These are phyloP conservation scores for Mesoligia furuncula DNA, from an alignment of 2,888 invertebrate genomes.

Conservation along the genomic window DNA sequence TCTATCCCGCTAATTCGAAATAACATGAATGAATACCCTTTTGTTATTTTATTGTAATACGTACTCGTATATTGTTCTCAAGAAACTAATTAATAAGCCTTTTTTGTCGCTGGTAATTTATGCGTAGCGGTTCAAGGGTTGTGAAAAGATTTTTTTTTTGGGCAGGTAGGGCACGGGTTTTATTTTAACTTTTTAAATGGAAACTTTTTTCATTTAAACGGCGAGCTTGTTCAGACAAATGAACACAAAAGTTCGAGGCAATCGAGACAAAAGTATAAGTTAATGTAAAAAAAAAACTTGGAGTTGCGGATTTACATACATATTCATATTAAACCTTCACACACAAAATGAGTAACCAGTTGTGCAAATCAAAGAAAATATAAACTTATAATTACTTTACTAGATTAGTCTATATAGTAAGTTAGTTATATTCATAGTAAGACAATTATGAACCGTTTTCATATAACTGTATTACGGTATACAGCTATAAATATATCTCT, in stretches of 20 bases:
- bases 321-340: no score
- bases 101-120: constrained; percentile 55
- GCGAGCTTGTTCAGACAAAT: background rate
- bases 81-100: constrained; percentile 59
- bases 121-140: constrained; percentile 33
- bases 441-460: no score
- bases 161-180: constrained; percentile 8
- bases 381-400: no score
- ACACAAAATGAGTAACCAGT: no score
- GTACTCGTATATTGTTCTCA: constrained; percentile 53
- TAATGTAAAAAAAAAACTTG: no score
- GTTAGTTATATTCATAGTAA: no score
- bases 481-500: no score
- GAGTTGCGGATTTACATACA: no score
- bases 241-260: background rate
- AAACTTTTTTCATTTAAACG: constrained; percentile 4
- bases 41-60: constrained; percentile 59
- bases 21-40: constrained; percentile 64
- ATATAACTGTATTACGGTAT: no score
- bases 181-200: constrained; percentile 19
- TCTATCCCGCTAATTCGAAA: constrained; percentile 69
- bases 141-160: constrained; percentile 33
- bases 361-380: no score
- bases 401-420: no score
- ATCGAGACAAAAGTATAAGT: no score